phyloP scores from a whole-genome alignment of 2,888 invertebrate genomes.

The Sussaba pulchella region DNA sequence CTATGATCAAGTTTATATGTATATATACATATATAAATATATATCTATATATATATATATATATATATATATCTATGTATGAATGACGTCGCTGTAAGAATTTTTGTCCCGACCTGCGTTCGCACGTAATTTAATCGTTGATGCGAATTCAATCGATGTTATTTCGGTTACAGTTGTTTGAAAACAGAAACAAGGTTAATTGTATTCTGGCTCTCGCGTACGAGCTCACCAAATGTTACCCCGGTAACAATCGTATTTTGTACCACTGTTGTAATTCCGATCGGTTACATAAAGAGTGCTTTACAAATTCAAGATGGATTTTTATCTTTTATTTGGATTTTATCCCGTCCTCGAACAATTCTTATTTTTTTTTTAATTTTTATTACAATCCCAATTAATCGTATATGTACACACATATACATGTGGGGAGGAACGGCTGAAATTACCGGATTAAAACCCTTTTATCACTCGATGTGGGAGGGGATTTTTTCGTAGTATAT shows the following conservation, averaged over 20 bases:
- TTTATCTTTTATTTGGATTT: conserved; percentile 14
- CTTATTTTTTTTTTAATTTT: no score
- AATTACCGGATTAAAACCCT: no score
- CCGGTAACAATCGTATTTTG: conserved; percentile 44
- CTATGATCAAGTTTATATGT: conserved; percentile 19
- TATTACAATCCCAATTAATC: no score
- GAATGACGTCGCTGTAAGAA: not conserved
- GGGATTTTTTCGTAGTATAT: no score
- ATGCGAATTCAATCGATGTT: not conserved
- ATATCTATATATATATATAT: not conserved
- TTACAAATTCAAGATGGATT: conserved; percentile 52
- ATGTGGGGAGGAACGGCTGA: no score
- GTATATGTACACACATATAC: no score
- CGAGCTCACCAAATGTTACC: conserved; percentile 34
- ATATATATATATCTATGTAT: not conserved
- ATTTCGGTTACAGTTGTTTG: conserved; percentile 2
- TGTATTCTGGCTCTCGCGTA: conserved; percentile 3
- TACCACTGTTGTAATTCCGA: conserved; percentile 61
- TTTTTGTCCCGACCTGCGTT: conserved; percentile 23
- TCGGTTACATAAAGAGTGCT: conserved; percentile 60
- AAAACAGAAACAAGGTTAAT: not conserved
- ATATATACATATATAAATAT: no score
- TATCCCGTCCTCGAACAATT: no score
- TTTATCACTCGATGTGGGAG: no score
- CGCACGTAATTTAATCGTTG: conserved; percentile 20